Base-by-base conservation (phyloP, 1,140 invertebrate genomes). In the Heliconius eleuchia region DNA sequence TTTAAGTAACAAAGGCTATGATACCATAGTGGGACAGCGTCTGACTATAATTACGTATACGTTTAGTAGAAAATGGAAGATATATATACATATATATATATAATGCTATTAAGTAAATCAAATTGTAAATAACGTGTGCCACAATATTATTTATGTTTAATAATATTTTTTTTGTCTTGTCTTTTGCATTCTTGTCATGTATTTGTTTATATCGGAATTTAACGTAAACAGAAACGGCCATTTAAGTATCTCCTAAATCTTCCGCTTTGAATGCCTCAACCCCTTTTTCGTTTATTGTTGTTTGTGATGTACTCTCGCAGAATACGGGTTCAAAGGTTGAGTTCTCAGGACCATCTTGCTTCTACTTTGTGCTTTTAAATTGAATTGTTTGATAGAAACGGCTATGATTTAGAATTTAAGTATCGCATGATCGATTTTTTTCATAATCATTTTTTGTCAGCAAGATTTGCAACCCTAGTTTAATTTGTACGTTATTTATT, bases 281-380 rank as follows among this genome's bases (percentile, higher is more conserved):
- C 60, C 39, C 13, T 23, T 23, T n/a, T 16, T 70, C 23, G 23
- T 70, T 70, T 70, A 55, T 70, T 30, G 74, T 37, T n/a, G 34
- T 46, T 70, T 76, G 37, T 70, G 39, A 55, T 70, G 39, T 76
- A 76, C 71, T 76, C 57, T 42, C 4, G 55, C 57, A 23, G 55
- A 66, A 37, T 30, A 30, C 27, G 60, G 37, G 16, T 30, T 76
- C 60, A 76, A 71, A 76, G 39, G 74, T 9, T 46, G 34, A 39
- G 50, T 30, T 76, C n/a, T 55, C n/a, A 23, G 19, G 30, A 70
- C 60, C 42, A 66, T 76, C 55, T 57, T 75, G 73, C 55, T 75
- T 66, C 34, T 50, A 70, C 60, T 70, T 50, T 50, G 60, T 16
- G 19, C 8, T 46, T 34, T n/a, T 71, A 18, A 76, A 70, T 76